Conservation (phyloP, 2,888 invertebrate genomes). For the Drosophila hamatofila region DNA sequence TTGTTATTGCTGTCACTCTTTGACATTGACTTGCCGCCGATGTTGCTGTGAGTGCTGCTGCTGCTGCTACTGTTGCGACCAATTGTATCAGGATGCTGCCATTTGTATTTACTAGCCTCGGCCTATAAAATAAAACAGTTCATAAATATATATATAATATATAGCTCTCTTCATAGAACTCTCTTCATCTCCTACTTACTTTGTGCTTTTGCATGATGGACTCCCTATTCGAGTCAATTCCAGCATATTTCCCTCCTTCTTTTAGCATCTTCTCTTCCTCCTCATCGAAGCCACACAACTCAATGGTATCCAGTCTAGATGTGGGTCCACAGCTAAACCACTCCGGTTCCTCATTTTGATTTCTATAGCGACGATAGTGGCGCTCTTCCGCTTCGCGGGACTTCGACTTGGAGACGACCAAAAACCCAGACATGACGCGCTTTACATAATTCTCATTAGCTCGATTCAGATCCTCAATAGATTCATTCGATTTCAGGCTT, state of each 20-base stretch:
- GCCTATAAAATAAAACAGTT: constrained; percentile 10
- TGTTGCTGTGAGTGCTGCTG: constrained; percentile 14
- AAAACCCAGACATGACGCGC: constrained; percentile 80
- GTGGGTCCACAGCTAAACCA: constrained; percentile 85
- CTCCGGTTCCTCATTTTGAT: constrained; percentile 83
- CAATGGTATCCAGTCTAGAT: constrained; percentile 83
- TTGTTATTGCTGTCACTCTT: constrained; percentile 67
- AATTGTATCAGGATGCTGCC: constrained; percentile 46
- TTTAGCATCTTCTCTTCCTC: constrained; percentile 68
- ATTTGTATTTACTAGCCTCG: constrained; percentile 62
- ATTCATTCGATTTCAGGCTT: constrained; percentile 63
- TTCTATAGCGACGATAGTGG: constrained; percentile 75
- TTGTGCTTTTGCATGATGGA: constrained; percentile 58
- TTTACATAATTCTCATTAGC: constrained; percentile 83
- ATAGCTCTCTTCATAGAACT: too few relatives aligned
- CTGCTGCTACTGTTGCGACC: constrained; percentile 34
- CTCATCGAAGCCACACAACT: constrained; percentile 83
- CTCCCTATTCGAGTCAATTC: constrained; percentile 40
- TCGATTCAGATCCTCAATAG: constrained; percentile 62
- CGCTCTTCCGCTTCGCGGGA: constrained; percentile 79
- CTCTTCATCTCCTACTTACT: constrained; percentile 34
- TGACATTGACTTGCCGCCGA: constrained; percentile 20
- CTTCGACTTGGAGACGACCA: constrained; percentile 81
- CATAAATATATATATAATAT: too few relatives aligned
- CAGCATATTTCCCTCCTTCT: constrained; percentile 39